A percentile compares a stretch with the other conserved stretches of the same genome.
These are phyloP conservation scores for Thryonomys swinderianus DNA, from an alignment of 2,113 vertebrate genomes.

Conservation along the genomic window DNA sequence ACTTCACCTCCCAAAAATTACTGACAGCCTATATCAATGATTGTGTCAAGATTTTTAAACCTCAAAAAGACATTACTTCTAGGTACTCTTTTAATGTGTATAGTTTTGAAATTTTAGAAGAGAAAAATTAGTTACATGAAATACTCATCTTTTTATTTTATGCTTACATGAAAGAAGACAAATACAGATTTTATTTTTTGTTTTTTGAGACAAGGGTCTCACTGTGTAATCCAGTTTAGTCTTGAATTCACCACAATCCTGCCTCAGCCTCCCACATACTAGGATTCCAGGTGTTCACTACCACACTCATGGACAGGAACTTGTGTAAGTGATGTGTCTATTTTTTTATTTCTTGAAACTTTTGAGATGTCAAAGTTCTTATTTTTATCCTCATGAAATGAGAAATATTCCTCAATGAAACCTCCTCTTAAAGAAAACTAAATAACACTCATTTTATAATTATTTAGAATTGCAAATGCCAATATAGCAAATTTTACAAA, in stretches of 20 bases:
- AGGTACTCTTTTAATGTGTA: conserved; percentile 19
- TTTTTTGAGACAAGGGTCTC: no score
- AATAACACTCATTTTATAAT: not conserved
- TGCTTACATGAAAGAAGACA: not conserved
- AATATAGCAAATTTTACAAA: not conserved
- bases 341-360: not conserved
- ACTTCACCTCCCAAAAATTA: not conserved
- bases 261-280: not conserved
- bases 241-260: not conserved
- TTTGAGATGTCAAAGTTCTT: not conserved
- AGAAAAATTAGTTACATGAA: not conserved
- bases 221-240: no score
- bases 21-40: not conserved
- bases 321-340: not conserved
- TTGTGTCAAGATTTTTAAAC: not conserved
- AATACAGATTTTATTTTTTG: no score
- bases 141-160: not conserved
- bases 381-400: not conserved
- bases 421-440: not conserved
- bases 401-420: not conserved
- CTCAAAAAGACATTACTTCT: not conserved
- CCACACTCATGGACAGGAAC: not conserved
- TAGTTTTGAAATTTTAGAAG: not conserved
- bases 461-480: not conserved
- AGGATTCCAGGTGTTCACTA: not conserved